Evolutionary conservation across 2,888 invertebrate species (phyloP), one percentile per base, ranked within the genome.

Genomic region (Linyphia triangularis): DNA sequence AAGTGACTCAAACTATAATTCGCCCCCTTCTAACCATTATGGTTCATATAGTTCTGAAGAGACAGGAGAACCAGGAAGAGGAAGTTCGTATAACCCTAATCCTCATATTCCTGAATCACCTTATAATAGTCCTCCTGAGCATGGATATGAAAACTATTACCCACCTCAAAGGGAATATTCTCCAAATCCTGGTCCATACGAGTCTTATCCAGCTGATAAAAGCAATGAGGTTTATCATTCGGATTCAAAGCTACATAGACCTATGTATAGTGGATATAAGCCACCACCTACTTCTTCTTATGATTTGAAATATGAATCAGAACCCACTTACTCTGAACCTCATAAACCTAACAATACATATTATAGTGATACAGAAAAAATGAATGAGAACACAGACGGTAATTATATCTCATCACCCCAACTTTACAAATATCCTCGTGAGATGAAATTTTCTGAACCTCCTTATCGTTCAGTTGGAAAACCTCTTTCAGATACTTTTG

Each of bases 211-310:
- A 7, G 30, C 6, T 30, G 63, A 10, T 2, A 63, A 40, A n/a
- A 63, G 24, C 61, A 24, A 19, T 16, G 77, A 61, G 24, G 22
- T 16, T 7, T 57, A 61, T 26, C 5, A n/a, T 30, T 4, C 63
- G 13, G 16, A 28, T 30, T n/a, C 2, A 30, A 61, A 26, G 13
- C 51, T 19, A 5, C 51, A 6, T 24, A 63, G n/a, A 37, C 77
- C 33, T 16, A 63, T 26, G 61, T 30, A 82, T 61, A 63, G 63
- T 63, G 57, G 51, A 51, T 67, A 84, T 51, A 51, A 16, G 51
- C 40, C 72, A 22, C 57, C 73, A 13, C 73, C 51, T 10, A 16
- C 28, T 51, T 2, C 37, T 10, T 33, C 73, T 24, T 63, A 75
- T 13, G 43, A 10, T 37, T 28, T 72, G 13, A 63, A 61, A 19